Evolutionary conservation across 2,113 vertebrate genomes (phyloP), one percentile per base, ranked within the genome.

Genomic region (Conger conger): DNA sequence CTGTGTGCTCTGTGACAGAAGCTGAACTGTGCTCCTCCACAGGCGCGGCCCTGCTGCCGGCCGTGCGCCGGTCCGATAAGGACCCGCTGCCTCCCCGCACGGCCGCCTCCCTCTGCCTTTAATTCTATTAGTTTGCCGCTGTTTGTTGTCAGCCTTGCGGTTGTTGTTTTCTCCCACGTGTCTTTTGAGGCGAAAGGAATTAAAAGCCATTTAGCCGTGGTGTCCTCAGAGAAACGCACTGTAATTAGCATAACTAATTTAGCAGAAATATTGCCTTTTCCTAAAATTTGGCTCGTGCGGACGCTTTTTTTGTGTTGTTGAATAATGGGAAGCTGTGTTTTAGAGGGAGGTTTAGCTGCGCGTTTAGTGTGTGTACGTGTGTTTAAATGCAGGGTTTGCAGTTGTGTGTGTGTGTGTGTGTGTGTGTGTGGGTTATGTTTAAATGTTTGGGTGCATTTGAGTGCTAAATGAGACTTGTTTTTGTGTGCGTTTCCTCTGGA

Each of bases 201-300:
- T 95, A 93, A 96, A 95, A 95, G 93, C 93, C 91, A 93, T 95
- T 95, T 94, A 94, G 92, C 86, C 85, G 73, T 83, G 87, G 89
- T 88, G 91, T 91, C 92, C 91, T 91, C 86, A 77, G 92, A 94
- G 93, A 94, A 87, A 88, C 89, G 91, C 90, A 87, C 92, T 92
- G 94, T 94, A 94, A 95, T 95, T 94, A 94, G 92, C 94, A 95
- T 94, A 92, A 94, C 93, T 94, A 96, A 95, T 95, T 95, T 94
- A 95, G 94, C 92, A 92, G 93, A 95, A 95, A 93, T 93, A 92
- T 93, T 93, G 86, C 86, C 91, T 91, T 93, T 93, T 90, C 88
- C 88, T 90, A 90, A 91, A 93, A 93, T 93, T 89, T 91, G 90
- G 85, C 88, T 78, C 87, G 57, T 53, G 68, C 57, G 9, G 50